Evolutionary conservation across 1,140 invertebrate species (phyloP).

Genomic region (Octopus bimaculoides): DNA sequence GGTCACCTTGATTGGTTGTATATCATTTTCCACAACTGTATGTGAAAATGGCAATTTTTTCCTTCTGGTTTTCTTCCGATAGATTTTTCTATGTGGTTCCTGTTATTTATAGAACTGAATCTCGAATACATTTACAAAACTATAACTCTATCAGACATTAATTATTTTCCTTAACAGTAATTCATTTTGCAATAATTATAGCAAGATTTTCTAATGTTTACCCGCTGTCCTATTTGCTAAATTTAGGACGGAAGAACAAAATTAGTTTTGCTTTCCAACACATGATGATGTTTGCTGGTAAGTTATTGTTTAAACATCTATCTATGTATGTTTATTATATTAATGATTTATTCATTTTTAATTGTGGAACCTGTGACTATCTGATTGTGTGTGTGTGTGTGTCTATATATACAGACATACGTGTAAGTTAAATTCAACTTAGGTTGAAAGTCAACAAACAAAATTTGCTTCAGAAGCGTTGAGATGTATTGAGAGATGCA

Average conservation of each 20-base stretch:
- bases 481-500: too few species aligned
- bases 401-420: too few species aligned
- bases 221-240: conserved; percentile 89
- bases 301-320: conserved; percentile 33
- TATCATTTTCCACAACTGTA: too few species aligned
- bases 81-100: too few species aligned
- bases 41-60: too few species aligned
- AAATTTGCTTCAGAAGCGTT: too few species aligned
- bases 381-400: neutral
- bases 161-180: conserved; percentile 33
- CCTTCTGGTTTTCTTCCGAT: too few species aligned
- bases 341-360: neutral
- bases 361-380: neutral
- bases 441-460: too few species aligned
- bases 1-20: too few species aligned
- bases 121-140: too few species aligned
- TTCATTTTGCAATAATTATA: conserved; percentile 76
- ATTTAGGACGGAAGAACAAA: conserved; percentile 88
- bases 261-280: conserved; percentile 91
- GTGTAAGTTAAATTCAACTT: too few species aligned
- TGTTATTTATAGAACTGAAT: too few species aligned
- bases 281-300: conserved; percentile 97
- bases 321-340: neutral
- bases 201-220: conserved; percentile 93
- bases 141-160: neutral